A percentile compares a stretch with the other conserved stretches of the same genome.
phyloP scores from a whole-genome alignment of 2,888 invertebrate species.

The Phrixothrix hirtus region DNA sequence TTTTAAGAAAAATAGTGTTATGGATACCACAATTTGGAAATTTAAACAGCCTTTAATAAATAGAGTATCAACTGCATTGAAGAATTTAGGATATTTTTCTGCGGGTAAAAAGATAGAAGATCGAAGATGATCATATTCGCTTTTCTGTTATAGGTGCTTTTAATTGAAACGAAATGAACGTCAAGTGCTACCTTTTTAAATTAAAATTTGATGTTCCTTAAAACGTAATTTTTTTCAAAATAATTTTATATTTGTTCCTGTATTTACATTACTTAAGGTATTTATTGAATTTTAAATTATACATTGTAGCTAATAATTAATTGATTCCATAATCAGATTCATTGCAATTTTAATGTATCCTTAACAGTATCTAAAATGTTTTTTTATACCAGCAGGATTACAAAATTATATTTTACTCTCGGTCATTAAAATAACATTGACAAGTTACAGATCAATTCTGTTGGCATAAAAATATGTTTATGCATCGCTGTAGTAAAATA shows the following conservation, averaged over 20 bases:
- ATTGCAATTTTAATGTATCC: too few species aligned
- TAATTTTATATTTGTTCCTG: conserved; percentile 21
- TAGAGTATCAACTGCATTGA: conserved; percentile 68
- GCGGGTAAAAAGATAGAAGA: conserved; percentile 21
- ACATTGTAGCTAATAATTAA: background rate
- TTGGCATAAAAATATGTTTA: too few species aligned
- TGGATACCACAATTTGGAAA: conserved; percentile 81
- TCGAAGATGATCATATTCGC: conserved; percentile 17
- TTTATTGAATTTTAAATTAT: conserved; percentile 2
- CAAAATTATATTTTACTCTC: too few species aligned
- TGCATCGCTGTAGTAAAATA: too few species aligned
- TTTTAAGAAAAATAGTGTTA: conserved; percentile 73
- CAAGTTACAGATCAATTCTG: too few species aligned
- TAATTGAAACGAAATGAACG: too few species aligned
- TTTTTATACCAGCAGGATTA: too few species aligned
- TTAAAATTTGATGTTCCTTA: conserved; percentile 17
- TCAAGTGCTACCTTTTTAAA: background rate
- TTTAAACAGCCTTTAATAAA: conserved; percentile 73
- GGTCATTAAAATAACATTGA: too few species aligned
- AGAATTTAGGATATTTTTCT: conserved; percentile 68
- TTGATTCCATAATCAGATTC: too few species aligned
- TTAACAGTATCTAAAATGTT: too few species aligned
- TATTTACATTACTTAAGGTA: conserved; percentile 10
- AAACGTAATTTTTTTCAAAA: conserved; percentile 5
- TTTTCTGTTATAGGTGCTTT: conserved; percentile 15